These are phyloP conservation scores for Dorcus hopei DNA, from an alignment of 2,888 invertebrate species.

Conservation along the genomic window DNA sequence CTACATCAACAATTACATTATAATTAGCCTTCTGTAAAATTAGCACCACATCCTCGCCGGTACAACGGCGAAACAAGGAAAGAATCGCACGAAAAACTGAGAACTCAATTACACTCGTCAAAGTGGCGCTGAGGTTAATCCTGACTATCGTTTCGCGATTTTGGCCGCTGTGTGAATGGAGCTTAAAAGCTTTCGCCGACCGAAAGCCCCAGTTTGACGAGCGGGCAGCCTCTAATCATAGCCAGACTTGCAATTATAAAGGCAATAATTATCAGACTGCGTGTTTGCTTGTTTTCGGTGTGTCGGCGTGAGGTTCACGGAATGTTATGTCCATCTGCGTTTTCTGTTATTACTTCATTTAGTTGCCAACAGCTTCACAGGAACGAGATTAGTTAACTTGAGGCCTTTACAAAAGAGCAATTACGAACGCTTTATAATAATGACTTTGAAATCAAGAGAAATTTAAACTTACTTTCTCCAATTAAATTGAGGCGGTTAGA, in stretches of 20 bases:
- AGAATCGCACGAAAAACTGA: constrained; percentile 37
- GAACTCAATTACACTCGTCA: constrained; percentile 45
- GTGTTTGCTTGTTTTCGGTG: constrained; percentile 43
- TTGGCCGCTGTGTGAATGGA: constrained; percentile 24
- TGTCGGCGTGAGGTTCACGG: constrained; percentile 35
- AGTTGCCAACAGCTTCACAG: neutral
- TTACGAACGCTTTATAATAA: no score
- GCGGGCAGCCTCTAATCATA: constrained; percentile 43
- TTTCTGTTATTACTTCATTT: constrained; percentile 11
- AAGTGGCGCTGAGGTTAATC: constrained; percentile 29
- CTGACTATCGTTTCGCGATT: constrained; percentile 37
- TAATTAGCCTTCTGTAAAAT: constrained; percentile 36
- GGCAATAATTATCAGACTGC: constrained; percentile 43
- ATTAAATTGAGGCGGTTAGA: no score
- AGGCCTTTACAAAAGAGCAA: no score
- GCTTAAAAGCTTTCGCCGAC: neutral
- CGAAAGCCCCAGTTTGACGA: constrained; percentile 34
- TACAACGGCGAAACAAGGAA: constrained; percentile 1
- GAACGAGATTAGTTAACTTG: no score
- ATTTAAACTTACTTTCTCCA: no score
- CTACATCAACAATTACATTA: constrained; percentile 35
- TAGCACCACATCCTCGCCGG: constrained; percentile 26
- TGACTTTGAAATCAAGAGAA: no score
- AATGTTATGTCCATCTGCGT: constrained; percentile 36
- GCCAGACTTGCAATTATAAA: constrained; percentile 42